Base-by-base conservation (phyloP, 2,888 invertebrate genomes). In the Synergus gifuensis region DNA sequence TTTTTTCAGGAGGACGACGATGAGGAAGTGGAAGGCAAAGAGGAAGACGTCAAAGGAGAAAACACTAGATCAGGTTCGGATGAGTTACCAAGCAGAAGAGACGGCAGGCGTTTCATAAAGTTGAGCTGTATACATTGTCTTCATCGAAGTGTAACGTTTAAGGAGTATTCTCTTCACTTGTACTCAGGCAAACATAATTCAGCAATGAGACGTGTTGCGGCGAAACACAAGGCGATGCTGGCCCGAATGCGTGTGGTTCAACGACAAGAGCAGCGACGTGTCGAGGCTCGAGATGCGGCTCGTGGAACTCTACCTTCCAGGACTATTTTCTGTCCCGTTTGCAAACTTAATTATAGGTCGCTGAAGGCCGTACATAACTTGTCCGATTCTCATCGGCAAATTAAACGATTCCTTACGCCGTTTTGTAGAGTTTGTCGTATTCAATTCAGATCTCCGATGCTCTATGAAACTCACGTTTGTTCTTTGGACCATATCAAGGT, bases 391-490 rank as follows among this genome's bases (percentile, higher is more conserved):
- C 97, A 97, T 90, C 95, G 96, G 92, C 96, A 96, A 88, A 97
- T 97, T 95, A 96, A 96, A 92, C 95, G 96, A 89, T 97, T 97
- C 92, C 93, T 97, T 82, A 95, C 96, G 94, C 97, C 97, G 1
- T 95, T 95, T 92, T 97, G 97, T 89, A 95, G 95, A 87, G 94
- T 95, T 73, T 97, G 97, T 91, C 95, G 95, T 81, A 93, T 96
- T 86, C 94, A 95, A 60, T 97, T 97, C 93, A 95, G 96, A 87
- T 96, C 96, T 84, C 96, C 97, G 16, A 97, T 97, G 96, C 94
- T 96, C 18, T 97, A 96, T 91, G 97, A 97, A 90, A 96, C 95
- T 83, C 97, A 97, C 92, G 95, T 96, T 84, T 96, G 96, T 90
- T 96, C 96, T 0, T 92, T 97, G 84, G 96, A 96, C 81, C 97